Percentiles rank a stretch among this genome's conserved stretches.
These are phyloP conservation scores for Anguilla pacifica DNA, from an alignment of 2,797 vertebrate genomes.

Conservation along the genomic window DNA sequence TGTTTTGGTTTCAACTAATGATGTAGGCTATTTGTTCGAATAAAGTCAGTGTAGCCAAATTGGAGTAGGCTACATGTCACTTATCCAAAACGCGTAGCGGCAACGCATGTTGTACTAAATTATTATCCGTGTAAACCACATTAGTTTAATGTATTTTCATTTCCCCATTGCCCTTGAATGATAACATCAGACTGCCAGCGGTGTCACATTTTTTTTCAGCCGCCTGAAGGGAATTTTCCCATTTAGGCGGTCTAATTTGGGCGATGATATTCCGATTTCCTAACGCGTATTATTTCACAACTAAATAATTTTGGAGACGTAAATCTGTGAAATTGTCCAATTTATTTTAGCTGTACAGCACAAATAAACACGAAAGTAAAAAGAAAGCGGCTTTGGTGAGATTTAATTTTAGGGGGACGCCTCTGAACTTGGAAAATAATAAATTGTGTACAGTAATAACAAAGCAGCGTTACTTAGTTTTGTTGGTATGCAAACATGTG, in stretches of 20 bases:
- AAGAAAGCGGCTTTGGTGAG: not conserved
- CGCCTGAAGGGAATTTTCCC: not conserved
- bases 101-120: not conserved
- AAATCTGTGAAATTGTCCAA: not conserved
- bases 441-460: not conserved
- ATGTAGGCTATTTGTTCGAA: not conserved
- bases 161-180: not conserved
- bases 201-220: not conserved
- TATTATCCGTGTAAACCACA: not conserved
- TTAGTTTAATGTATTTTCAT: not conserved
- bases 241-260: not conserved
- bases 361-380: not conserved
- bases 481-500: not conserved
- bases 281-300: not conserved
- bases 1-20: not conserved
- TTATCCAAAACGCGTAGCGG: not conserved
- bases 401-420: not conserved
- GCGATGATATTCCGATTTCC: not conserved
- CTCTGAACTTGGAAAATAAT: not conserved
- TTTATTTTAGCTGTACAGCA: not conserved
- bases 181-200: not conserved
- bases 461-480: not conserved
- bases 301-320: not conserved
- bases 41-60: not conserved
- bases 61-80: not conserved